These are phyloP conservation scores for Scarus forsteni DNA, from an alignment of 2,797 vertebrate genomes.

Conservation along the genomic window DNA sequence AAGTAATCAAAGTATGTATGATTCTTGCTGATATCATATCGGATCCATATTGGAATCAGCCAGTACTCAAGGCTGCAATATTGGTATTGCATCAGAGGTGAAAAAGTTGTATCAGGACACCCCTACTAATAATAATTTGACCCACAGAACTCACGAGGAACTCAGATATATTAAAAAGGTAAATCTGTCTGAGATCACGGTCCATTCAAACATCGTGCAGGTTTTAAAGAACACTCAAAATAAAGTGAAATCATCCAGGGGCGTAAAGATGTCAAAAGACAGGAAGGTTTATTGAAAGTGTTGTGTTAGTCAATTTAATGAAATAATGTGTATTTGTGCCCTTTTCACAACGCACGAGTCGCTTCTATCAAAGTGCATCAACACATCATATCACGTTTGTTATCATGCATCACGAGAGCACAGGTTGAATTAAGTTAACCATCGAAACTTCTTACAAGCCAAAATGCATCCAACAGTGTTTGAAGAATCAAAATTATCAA, in stretches of 20 bases:
- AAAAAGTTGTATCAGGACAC: no score
- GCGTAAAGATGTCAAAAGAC: conserved; percentile 2
- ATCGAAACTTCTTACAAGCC: background rate
- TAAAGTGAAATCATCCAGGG: background rate
- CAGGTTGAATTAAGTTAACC: conserved; percentile 4
- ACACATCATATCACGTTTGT: conserved; percentile 25
- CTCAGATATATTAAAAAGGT: no score
- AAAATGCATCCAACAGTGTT: conserved; percentile 1
- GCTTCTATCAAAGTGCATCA: conserved; percentile 17
- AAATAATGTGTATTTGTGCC: conserved; percentile 14
- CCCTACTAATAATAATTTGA: no score
- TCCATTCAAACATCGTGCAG: background rate
- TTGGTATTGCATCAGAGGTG: no score
- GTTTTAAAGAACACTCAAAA: background rate
- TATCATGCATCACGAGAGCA: conserved; percentile 31
- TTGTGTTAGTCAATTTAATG: conserved; percentile 11
- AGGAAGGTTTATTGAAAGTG: conserved; percentile 1
- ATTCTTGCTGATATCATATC: no score
- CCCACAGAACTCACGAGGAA: no score
- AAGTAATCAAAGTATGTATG: no score
- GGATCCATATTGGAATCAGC: no score
- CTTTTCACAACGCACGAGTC: background rate
- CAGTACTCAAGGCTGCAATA: no score
- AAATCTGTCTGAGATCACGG: background rate
- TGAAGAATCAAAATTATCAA: background rate